phyloP scores from a whole-genome alignment of 2,888 invertebrate species.

The Netelia fuscicornis region DNA sequence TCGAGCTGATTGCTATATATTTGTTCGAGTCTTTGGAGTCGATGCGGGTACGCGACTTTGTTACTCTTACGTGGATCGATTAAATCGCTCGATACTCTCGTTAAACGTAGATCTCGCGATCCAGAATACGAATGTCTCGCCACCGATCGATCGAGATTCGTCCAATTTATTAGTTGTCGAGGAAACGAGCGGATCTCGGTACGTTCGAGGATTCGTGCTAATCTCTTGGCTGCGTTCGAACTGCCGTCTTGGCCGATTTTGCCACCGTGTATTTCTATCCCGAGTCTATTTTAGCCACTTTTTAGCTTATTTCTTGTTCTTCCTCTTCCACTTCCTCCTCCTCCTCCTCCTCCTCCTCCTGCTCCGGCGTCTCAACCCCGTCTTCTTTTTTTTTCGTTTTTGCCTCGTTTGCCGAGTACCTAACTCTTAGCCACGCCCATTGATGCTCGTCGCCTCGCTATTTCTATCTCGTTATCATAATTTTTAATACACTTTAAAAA shows the following conservation, averaged over 20 bases:
- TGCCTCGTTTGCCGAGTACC: slow-evolving; percentile 21
- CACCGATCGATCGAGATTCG: not conserved
- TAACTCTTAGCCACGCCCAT: slow-evolving; percentile 13
- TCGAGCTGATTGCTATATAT: too few species aligned
- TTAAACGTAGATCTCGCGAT: too few species aligned
- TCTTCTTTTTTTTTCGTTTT: not conserved
- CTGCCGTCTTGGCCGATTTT: not conserved
- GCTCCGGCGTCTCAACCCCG: not conserved
- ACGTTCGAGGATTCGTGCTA: not conserved
- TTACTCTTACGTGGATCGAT: too few species aligned
- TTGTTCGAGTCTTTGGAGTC: too few species aligned
- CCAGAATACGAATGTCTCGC: too few species aligned
- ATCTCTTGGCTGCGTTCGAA: not conserved
- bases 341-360: too few species aligned
- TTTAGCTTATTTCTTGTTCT: not conserved
- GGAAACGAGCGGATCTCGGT: not conserved
- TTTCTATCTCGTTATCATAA: slow-evolving; percentile 53
- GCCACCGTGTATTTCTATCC: slow-evolving; percentile 1
- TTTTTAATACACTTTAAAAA: slow-evolving; percentile 64
- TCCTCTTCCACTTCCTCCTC: not conserved
- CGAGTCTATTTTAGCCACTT: slow-evolving; percentile 23
- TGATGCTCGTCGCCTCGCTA: slow-evolving; percentile 8
- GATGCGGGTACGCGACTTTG: too few species aligned
- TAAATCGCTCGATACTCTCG: too few species aligned
- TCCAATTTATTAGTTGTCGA: not conserved